These are phyloP conservation scores for Hirudinaria manillensis DNA, from an alignment of 2,888 invertebrate species.

Conservation along the genomic window DNA sequence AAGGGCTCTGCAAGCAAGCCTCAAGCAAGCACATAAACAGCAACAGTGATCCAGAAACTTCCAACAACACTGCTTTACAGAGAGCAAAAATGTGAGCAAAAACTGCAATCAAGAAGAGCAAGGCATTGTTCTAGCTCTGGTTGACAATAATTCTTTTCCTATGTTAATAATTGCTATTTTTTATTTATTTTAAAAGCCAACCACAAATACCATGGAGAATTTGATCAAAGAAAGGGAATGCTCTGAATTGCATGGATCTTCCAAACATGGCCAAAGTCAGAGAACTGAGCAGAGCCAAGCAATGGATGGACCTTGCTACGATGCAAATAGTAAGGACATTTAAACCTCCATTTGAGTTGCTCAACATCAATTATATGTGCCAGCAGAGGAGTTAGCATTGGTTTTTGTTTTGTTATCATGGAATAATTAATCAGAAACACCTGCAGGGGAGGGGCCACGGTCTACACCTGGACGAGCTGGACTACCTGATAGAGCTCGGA, in stretches of 20 bases:
- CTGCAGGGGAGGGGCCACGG: constrained; percentile 21
- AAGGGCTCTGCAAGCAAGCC: no score
- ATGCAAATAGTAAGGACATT: constrained; percentile 15
- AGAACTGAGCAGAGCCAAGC: constrained; percentile 67
- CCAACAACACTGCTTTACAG: no score
- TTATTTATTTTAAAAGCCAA: constrained; percentile 51
- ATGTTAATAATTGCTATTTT: no score
- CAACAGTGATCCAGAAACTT: no score
- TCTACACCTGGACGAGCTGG: constrained; percentile 27
- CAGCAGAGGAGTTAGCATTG: neutral
- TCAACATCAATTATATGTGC: neutral
- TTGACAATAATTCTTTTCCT: no score
- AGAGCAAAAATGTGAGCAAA: no score
- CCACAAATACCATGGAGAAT: constrained; percentile 64
- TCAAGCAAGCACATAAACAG: no score
- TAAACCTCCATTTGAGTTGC: neutral
- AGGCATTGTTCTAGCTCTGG: no score
- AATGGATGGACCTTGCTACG: constrained; percentile 64
- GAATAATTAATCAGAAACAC: neutral
- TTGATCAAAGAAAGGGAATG: constrained; percentile 68
- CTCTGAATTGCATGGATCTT: constrained; percentile 70
- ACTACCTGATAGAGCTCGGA: constrained; percentile 28
- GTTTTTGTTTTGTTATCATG: neutral
- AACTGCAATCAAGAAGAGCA: no score
- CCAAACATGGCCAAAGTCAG: constrained; percentile 71